A percentile compares a stretch with the other conserved stretches of the same genome.
Conservation (phyloP, 2,888 invertebrate genomes). For the Argyresthia albistria region DNA sequence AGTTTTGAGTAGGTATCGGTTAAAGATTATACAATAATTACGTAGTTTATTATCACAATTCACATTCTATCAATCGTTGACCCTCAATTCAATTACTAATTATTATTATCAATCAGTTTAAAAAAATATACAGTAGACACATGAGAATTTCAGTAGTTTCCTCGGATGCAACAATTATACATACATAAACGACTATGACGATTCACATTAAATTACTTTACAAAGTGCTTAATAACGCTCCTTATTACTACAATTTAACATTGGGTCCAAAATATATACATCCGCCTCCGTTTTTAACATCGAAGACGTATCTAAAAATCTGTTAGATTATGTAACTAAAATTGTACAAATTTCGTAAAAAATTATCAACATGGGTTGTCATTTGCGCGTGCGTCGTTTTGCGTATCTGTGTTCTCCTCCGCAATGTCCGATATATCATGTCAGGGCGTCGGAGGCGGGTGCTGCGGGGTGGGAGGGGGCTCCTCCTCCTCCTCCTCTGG, state of each 20-base stretch:
- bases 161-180: background rate
- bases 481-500: background rate
- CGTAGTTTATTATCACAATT: constrained; percentile 1
- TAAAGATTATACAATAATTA: background rate
- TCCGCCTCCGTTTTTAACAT: constrained; percentile 26
- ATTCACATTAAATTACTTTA: background rate
- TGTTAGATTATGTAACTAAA: constrained; percentile 16
- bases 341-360: constrained; percentile 38
- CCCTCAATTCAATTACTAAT: background rate
- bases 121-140: background rate
- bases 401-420: background rate
- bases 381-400: constrained; percentile 9
- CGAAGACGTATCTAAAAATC: constrained; percentile 44
- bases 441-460: background rate
- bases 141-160: background rate
- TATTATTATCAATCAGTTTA: background rate
- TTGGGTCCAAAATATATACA: constrained; percentile 44
- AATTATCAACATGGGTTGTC: constrained; percentile 27
- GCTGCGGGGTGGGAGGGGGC: background rate
- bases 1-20: background rate
- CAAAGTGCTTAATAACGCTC: background rate
- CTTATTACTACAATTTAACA: constrained; percentile 22
- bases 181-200: background rate
- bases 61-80: background rate
- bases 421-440: background rate